A percentile compares a stretch with the other conserved stretches of the same genome.
These are phyloP conservation scores for Aegotheles bennettii DNA, from an alignment of 2,113 vertebrate genomes.

Conservation along the genomic window DNA sequence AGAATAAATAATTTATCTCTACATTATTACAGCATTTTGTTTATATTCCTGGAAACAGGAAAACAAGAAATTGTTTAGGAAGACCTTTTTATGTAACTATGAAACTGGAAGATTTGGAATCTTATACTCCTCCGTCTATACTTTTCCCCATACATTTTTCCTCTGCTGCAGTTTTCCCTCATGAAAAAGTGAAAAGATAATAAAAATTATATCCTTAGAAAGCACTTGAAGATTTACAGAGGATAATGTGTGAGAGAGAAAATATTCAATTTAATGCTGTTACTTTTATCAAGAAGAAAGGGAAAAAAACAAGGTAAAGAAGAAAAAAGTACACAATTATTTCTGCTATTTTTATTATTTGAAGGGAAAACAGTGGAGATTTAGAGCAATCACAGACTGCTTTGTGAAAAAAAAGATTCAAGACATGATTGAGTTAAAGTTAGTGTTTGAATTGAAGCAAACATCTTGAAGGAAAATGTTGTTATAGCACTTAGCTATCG, in stretches of 20 bases:
- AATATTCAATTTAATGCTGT: neutral
- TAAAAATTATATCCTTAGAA: neutral
- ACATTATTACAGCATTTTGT: neutral
- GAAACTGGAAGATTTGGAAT: neutral
- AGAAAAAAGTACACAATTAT: neutral
- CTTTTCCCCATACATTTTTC: neutral
- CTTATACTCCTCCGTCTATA: neutral
- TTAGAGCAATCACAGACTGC: neutral
- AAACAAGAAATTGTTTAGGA: neutral
- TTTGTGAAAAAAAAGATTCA: neutral
- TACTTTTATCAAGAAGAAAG: neutral
- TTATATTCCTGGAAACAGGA: neutral
- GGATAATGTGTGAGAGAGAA: neutral
- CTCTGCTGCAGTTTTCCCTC: neutral
- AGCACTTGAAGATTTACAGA: neutral
- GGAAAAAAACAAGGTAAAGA: neutral
- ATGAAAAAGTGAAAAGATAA: no score
- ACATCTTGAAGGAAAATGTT: no score
- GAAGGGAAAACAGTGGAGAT: neutral
- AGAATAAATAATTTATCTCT: neutral
- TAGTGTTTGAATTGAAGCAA: no score
- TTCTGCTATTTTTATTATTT: neutral
- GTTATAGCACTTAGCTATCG: no score
- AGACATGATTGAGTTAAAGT: neutral
- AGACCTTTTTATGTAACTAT: neutral